A percentile compares a stretch with the other conserved stretches of the same genome.
Conservation (phyloP, 2,113 vertebrate genomes). For the Epinephelus fuscoguttatus region DNA sequence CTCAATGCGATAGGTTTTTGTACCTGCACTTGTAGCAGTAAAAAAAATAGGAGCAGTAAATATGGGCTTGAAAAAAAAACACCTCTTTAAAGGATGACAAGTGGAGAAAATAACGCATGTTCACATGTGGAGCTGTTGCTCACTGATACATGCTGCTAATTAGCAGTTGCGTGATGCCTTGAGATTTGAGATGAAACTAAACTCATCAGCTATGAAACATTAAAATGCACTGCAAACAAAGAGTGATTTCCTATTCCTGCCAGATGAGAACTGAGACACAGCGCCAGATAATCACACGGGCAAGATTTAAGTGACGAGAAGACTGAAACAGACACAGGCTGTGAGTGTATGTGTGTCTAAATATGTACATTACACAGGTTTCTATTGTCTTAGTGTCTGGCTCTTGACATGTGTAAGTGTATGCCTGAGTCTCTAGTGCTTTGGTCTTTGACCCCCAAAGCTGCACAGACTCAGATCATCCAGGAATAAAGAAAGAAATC, state of each 20-base stretch:
- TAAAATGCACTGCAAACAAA: constrained; percentile 46
- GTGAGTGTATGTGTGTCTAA: background rate
- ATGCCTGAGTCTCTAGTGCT: constrained; percentile 3
- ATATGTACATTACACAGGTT: background rate
- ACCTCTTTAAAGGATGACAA: constrained; percentile 1
- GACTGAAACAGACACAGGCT: background rate
- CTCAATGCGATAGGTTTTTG: background rate
- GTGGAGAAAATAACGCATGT: constrained; percentile 29
- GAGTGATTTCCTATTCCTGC: constrained; percentile 45
- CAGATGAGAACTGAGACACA: constrained; percentile 37
- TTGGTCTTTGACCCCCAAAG: constrained; percentile 18
- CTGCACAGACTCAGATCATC: constrained; percentile 14
- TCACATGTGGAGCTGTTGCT: constrained; percentile 38
- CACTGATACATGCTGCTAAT: constrained; percentile 33
- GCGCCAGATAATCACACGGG: background rate
- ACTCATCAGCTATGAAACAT: constrained; percentile 55
- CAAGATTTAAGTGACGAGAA: constrained; percentile 2
- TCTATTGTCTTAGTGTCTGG: background rate
- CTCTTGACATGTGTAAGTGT: constrained; percentile 11
- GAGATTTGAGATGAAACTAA: constrained; percentile 27
- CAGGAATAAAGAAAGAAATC: constrained; percentile 28
- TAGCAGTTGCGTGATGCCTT: constrained; percentile 38
- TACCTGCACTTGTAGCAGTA: background rate
- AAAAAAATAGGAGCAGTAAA: background rate
- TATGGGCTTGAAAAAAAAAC: background rate